phyloP scores from a whole-genome alignment of 2,113 vertebrate species.

The Sander vitreus region DNA sequence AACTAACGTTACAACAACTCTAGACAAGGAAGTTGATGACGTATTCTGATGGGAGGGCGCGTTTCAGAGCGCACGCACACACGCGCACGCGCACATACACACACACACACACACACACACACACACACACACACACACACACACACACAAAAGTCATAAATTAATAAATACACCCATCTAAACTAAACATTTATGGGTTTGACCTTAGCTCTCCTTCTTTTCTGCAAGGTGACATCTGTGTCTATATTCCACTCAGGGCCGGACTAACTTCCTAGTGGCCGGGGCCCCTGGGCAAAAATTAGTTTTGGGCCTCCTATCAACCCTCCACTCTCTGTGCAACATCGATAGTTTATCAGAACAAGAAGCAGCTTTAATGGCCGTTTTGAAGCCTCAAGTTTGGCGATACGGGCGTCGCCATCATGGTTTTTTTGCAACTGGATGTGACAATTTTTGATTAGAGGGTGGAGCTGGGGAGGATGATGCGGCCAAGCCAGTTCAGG shows the following conservation, averaged over 20 bases:
- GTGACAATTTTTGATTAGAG: no score
- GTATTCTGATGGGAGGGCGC: constrained; percentile 40
- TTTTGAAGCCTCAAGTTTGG: no score
- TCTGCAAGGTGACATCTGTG: not conserved
- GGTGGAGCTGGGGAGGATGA: no score
- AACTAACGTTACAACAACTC: constrained; percentile 60
- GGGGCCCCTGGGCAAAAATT: not conserved
- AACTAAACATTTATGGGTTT: not conserved
- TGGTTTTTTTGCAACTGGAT: no score
- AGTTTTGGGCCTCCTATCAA: no score
- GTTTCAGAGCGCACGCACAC: not conserved
- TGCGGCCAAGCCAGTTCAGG: no score
- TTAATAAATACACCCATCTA: no score
- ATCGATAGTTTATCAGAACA: no score
- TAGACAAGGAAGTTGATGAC: constrained; percentile 50
- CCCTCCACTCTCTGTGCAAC: no score
- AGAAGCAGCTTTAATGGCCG: no score
- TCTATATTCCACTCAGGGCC: not conserved
- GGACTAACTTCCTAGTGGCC: not conserved
- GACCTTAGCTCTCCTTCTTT: not conserved
- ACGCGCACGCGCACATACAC: not conserved
- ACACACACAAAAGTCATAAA: not conserved
- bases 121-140: not conserved
- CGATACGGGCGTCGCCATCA: no score
- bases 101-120: not conserved